Conservation (phyloP, 2,113 vertebrate genomes). For the Phalacrocorax carbo region DNA sequence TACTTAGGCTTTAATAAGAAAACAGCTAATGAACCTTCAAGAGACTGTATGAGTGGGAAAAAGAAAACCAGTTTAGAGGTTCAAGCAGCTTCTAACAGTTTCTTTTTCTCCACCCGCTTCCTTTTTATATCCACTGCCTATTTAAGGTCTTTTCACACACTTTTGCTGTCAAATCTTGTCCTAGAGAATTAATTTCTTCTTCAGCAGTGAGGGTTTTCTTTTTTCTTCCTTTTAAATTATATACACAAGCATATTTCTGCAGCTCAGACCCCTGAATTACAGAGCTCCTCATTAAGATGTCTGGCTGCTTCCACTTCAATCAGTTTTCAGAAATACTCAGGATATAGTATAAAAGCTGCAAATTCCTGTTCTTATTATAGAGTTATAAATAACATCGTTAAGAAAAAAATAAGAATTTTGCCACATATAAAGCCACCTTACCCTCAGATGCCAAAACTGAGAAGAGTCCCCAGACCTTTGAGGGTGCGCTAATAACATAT, state of each 20-base stretch:
- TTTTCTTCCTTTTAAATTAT: not conserved
- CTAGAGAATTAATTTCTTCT: not conserved
- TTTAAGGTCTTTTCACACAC: not conserved
- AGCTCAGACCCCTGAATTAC: not conserved
- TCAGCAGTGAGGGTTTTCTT: not conserved
- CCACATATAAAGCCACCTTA: not conserved
- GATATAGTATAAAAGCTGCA: not conserved
- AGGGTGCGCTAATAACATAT: rapidly evolving
- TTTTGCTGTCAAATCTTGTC: not conserved
- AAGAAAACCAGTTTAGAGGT: not conserved
- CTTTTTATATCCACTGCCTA: not conserved
- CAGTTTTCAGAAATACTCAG: not conserved
- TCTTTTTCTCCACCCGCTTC: not conserved
- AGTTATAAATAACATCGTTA: not conserved
- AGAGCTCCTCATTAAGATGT: not conserved
- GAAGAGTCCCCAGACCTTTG: not conserved
- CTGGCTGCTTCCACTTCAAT: not conserved
- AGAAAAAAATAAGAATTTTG: not conserved
- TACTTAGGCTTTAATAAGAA: not conserved
- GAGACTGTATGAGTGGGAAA: no score
- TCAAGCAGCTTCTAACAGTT: not conserved
- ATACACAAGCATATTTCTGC: not conserved
- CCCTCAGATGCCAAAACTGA: not conserved
- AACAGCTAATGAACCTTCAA: not conserved
- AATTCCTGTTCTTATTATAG: not conserved